Evolutionary conservation across 2,797 vertebrate species (phyloP).

Genomic region (Cossypha caffra): DNA sequence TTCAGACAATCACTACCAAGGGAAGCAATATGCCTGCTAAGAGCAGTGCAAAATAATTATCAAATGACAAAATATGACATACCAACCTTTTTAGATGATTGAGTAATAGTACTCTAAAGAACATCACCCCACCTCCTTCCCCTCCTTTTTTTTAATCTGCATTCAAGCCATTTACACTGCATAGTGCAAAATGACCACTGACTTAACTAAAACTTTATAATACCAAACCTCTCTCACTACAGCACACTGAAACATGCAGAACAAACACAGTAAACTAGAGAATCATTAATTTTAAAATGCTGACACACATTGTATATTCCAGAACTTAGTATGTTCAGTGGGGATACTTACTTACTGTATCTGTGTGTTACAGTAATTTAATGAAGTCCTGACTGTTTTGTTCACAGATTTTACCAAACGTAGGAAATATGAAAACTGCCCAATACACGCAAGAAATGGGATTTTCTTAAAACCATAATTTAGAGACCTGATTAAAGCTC

Average conservation of each 20-base stretch:
- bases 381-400: not conserved
- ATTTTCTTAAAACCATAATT: not conserved
- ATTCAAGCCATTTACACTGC: not conserved
- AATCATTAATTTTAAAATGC: not conserved
- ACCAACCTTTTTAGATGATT: not conserved
- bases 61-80: not conserved
- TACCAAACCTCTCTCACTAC: not conserved
- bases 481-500: not conserved
- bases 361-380: not conserved
- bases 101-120: not conserved
- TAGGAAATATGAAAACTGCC: not conserved
- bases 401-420: not conserved
- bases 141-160: not conserved
- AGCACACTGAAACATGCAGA: not conserved
- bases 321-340: not conserved
- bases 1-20: not conserved
- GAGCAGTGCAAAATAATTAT: constrained; percentile 15
- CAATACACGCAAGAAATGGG: not conserved
- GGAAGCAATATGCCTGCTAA: not conserved
- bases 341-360: not conserved
- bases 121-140: not conserved
- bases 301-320: not conserved
- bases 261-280: not conserved
- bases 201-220: not conserved
- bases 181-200: not conserved